Conservation (phyloP, 2,888 invertebrate genomes). For the Cerceris rybyensis region DNA sequence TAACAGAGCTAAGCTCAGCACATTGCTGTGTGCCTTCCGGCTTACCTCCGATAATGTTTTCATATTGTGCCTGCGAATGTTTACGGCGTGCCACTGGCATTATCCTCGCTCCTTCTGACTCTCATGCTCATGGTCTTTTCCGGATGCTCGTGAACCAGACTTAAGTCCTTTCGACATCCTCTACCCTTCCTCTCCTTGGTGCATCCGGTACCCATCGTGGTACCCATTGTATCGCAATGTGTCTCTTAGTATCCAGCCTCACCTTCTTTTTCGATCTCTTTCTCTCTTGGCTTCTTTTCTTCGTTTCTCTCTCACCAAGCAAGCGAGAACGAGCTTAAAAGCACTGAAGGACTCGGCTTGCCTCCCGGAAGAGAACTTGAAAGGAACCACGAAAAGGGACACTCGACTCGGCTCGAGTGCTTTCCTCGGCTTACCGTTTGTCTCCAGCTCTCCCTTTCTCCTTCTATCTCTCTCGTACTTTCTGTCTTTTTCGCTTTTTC, state of each 20-base stretch:
- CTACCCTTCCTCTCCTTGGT: conserved; percentile 25
- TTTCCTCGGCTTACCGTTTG: conserved; percentile 75
- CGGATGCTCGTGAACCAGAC: conserved; percentile 28
- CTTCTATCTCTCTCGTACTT: conserved; percentile 20
- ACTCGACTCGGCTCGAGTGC: conserved; percentile 73
- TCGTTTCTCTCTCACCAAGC: conserved; percentile 2
- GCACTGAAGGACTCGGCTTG: conserved; percentile 68
- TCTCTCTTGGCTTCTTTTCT: not conserved
- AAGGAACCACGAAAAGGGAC: conserved; percentile 77
- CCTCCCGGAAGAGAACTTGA: conserved; percentile 73
- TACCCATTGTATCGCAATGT: conserved; percentile 37
- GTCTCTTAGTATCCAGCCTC: conserved; percentile 56
- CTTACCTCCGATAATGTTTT: conserved; percentile 80
- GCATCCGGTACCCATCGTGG: conserved; percentile 41
- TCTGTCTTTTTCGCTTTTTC: conserved; percentile 18
- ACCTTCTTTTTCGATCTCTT: conserved; percentile 36
- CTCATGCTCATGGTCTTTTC: conserved; percentile 26
- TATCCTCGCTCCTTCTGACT: conserved; percentile 53
- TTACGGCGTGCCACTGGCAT: conserved; percentile 57
- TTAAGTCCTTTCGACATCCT: conserved; percentile 53
- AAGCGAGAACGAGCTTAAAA: conserved; percentile 71
- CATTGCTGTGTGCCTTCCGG: conserved; percentile 80
- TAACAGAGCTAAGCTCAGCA: conserved; percentile 77
- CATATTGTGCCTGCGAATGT: conserved; percentile 75
- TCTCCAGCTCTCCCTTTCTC: conserved; percentile 60